phyloP scores from a whole-genome alignment of 2,888 invertebrate species.

The Microchrysa polita region DNA sequence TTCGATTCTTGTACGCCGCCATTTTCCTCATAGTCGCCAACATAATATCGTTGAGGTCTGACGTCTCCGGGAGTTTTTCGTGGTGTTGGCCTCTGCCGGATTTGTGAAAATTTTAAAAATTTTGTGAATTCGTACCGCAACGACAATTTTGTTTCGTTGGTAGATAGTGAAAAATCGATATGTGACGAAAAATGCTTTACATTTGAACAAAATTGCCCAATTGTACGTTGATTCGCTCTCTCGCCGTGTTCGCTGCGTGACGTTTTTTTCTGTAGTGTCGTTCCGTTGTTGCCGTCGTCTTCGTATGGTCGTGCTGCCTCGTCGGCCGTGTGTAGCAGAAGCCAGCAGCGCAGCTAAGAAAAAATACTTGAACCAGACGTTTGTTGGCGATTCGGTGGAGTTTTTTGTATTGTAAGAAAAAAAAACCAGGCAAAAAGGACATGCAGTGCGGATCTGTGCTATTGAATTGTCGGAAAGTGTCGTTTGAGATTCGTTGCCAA shows the following conservation, averaged over 20 bases:
- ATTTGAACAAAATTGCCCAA: slow-evolving; percentile 14
- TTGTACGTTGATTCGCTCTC: background rate
- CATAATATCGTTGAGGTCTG: slow-evolving; percentile 54
- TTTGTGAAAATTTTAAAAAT: slow-evolving; percentile 44
- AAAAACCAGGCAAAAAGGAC: background rate
- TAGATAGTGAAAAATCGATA: slow-evolving; percentile 8
- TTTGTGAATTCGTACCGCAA: background rate
- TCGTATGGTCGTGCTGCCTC: slow-evolving; percentile 11
- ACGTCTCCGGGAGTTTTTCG: slow-evolving; percentile 10
- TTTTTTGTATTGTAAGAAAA: background rate
- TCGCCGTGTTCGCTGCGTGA: slow-evolving; percentile 1
- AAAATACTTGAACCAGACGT: slow-evolving; percentile 8
- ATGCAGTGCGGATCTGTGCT: background rate
- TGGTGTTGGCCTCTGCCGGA: slow-evolving; percentile 47
- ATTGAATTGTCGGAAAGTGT: background rate
- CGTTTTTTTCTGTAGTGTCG: slow-evolving; percentile 1
- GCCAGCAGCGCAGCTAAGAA: background rate
- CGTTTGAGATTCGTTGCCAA: background rate
- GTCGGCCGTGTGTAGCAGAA: background rate
- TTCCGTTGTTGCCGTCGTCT: slow-evolving; percentile 24
- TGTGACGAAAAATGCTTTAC: slow-evolving; percentile 25
- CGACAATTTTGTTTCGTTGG: background rate
- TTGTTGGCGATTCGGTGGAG: slow-evolving; percentile 8
- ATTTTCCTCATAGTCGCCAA: slow-evolving; percentile 59
- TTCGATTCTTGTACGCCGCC: slow-evolving; percentile 52